Percentiles rank a stretch among this genome's conserved stretches.
These are phyloP conservation scores for Eudemis profundana DNA, from an alignment of 2,888 invertebrate genomes.

Conservation along the genomic window DNA sequence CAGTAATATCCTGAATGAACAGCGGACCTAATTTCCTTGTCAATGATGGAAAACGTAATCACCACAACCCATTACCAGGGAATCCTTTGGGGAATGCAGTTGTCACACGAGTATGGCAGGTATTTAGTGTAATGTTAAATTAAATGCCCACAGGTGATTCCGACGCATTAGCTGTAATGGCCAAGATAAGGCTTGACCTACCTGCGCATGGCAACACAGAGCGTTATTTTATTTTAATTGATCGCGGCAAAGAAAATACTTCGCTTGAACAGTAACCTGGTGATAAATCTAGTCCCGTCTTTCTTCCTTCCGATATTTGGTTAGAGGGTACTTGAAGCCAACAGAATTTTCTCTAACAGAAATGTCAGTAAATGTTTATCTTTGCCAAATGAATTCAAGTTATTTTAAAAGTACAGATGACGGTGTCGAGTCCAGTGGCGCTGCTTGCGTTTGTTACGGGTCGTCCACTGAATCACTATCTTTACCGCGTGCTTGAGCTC, in stretches of 20 bases:
- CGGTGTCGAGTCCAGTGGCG: too few species aligned
- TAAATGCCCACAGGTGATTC: constrained; percentile 33
- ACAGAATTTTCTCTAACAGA: too few species aligned
- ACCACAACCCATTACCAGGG: neutral
- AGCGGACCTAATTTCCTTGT: too few species aligned
- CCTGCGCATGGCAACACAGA: constrained; percentile 25
- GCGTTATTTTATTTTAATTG: constrained; percentile 1
- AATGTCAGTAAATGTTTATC: too few species aligned
- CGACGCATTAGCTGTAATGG: constrained; percentile 33
- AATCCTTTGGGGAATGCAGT: constrained; percentile 31
- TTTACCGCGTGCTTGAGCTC: neutral
- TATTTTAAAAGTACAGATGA: too few species aligned
- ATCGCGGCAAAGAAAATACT: neutral
- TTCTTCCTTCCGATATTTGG: too few species aligned
- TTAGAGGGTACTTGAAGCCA: too few species aligned
- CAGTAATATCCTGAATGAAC: too few species aligned
- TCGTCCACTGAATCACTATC: neutral
- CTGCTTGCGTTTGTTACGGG: neutral
- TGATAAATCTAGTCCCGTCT: too few species aligned
- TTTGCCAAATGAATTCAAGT: too few species aligned
- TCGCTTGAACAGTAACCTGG: neutral
- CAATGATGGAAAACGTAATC: neutral
- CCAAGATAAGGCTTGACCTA: constrained; percentile 30
- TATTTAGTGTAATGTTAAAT: constrained; percentile 45
- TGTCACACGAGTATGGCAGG: constrained; percentile 27